Conservation (phyloP, 2,113 vertebrate genomes). For the Larimichthys crocea region DNA sequence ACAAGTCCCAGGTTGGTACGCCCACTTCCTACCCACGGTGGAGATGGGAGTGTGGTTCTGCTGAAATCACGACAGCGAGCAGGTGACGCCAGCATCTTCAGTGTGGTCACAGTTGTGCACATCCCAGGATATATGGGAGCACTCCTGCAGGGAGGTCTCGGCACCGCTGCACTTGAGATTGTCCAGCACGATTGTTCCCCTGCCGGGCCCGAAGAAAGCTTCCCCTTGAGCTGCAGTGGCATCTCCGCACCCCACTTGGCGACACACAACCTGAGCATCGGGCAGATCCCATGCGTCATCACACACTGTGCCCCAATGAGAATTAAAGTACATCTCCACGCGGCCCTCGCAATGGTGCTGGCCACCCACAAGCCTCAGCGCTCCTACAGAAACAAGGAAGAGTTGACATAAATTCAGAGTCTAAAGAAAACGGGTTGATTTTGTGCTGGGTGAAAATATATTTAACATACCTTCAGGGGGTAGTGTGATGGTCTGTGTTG, state of each 20-base stretch:
- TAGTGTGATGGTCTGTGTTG: conserved; percentile 13
- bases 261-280: conserved; percentile 90
- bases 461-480: conserved; percentile 71
- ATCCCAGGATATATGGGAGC: conserved; percentile 95
- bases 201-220: conserved; percentile 89
- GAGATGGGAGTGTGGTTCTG: conserved; percentile 34
- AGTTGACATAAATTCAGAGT: not conserved
- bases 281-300: conserved; percentile 96
- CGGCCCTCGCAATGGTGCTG: conserved; percentile 92
- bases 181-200: conserved; percentile 92
- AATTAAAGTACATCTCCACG: conserved; percentile 90
- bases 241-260: conserved; percentile 89
- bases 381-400: conserved; percentile 75
- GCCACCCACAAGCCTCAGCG: conserved; percentile 88
- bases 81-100: conserved; percentile 92
- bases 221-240: conserved; percentile 84
- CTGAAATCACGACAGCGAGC: conserved; percentile 83
- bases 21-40: conserved; percentile 33
- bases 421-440: not conserved
- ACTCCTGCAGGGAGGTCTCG: conserved; percentile 87
- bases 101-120: conserved; percentile 97
- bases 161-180: conserved; percentile 94
- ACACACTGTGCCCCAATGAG: conserved; percentile 93
- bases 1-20: conserved; percentile 76
- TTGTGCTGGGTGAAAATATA: not conserved